These are phyloP conservation scores for Sialia sialis DNA, from an alignment of 2,113 vertebrate genomes.

Conservation along the genomic window DNA sequence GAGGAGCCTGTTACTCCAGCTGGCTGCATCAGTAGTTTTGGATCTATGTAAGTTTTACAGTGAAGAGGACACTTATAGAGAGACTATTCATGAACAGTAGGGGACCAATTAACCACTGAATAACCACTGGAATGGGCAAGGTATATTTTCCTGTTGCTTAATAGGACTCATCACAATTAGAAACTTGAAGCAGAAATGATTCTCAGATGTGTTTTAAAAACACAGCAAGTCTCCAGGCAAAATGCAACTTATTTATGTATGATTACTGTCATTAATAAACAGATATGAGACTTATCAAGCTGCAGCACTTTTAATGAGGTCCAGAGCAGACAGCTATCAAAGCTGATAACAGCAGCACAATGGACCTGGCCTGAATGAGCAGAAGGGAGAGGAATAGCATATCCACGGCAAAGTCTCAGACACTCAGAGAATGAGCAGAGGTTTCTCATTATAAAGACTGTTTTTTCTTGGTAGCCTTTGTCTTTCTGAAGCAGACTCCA, in stretches of 20 bases:
- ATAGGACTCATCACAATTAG: not conserved
- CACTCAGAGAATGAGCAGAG: not conserved
- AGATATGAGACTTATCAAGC: conserved; percentile 26
- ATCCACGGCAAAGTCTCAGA: not conserved
- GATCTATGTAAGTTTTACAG: conserved; percentile 49
- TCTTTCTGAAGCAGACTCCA: not conserved
- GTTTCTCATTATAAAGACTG: conserved; percentile 10
- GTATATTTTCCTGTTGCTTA: conserved; percentile 24
- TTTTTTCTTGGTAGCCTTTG: not conserved
- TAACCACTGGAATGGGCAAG: not conserved
- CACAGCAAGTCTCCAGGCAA: conserved; percentile 45
- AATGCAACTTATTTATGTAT: conserved; percentile 57
- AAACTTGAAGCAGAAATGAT: conserved; percentile 44
- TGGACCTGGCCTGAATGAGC: not conserved
- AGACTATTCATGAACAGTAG: conserved; percentile 11
- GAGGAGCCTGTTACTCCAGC: conserved; percentile 47
- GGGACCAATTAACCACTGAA: conserved; percentile 48
- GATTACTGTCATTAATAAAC: conserved; percentile 62
- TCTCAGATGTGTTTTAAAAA: conserved; percentile 19
- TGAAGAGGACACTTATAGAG: conserved; percentile 2
- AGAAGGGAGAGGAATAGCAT: not conserved
- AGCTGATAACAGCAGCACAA: not conserved
- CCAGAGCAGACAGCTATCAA: conserved; percentile 52
- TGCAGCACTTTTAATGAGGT: conserved; percentile 55
- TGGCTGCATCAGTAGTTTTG: conserved; percentile 61